Conservation (phyloP, 1,140 invertebrate species). For the Periplaneta americana region DNA sequence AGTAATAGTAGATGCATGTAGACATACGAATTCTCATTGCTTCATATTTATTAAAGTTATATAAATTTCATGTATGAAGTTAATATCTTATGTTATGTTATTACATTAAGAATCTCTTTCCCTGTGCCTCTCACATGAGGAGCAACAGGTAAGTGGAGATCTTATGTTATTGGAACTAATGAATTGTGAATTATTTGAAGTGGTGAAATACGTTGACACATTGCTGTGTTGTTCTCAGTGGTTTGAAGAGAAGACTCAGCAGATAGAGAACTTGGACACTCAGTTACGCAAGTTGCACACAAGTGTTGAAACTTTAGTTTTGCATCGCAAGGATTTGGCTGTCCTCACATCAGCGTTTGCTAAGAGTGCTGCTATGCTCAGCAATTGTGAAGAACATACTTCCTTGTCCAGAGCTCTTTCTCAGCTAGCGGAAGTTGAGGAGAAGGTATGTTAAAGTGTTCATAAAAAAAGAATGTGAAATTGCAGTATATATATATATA, state of each 20-base stretch:
- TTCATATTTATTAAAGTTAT: too few relatives aligned
- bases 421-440: slow-evolving; percentile 89
- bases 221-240: slow-evolving; percentile 59
- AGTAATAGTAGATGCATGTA: too few relatives aligned
- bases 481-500: too few relatives aligned
- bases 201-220: not conserved
- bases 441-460: slow-evolving; percentile 50
- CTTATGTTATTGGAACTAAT: not conserved
- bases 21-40: too few relatives aligned
- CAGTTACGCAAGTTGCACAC: slow-evolving; percentile 84
- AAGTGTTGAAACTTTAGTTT: slow-evolving; percentile 83
- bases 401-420: slow-evolving; percentile 86
- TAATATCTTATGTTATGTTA: not conserved
- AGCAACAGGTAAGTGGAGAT: slow-evolving; percentile 10
- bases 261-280: slow-evolving; percentile 87
- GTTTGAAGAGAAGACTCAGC: slow-evolving; percentile 95
- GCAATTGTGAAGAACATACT: slow-evolving; percentile 93
- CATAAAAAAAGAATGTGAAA: too few relatives aligned
- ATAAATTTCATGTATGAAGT: too few relatives aligned
- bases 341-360: slow-evolving; percentile 72
- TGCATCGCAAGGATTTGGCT: slow-evolving; percentile 82
- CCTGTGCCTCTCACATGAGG: slow-evolving; percentile 11
- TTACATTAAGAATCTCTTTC: slow-evolving; percentile 5
- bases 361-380: slow-evolving; percentile 85
- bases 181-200: not conserved